Conservation (phyloP, 2,888 invertebrate species). For the Ischnura elegans region DNA sequence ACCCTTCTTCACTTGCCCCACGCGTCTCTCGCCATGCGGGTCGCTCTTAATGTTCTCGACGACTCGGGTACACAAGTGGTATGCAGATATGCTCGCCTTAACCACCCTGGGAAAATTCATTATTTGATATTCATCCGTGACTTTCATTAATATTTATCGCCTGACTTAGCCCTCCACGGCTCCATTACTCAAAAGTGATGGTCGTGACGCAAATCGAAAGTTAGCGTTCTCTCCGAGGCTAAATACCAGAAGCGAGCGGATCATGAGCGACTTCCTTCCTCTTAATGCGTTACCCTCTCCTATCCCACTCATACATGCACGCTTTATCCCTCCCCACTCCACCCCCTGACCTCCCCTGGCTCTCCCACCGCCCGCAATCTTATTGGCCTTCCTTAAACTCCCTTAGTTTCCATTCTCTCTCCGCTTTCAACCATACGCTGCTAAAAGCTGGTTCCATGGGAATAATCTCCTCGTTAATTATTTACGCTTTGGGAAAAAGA, state of each 20-base stretch:
- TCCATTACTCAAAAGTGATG: constrained; percentile 5
- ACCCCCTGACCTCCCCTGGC: neutral
- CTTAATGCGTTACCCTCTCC: neutral
- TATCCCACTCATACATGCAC: too few relatives aligned
- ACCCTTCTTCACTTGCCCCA: neutral
- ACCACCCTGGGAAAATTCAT: constrained; percentile 19
- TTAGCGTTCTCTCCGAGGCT: constrained; percentile 33
- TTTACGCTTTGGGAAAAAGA: constrained; percentile 50
- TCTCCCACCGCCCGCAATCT: constrained; percentile 16
- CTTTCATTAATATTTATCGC: constrained; percentile 52
- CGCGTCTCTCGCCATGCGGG: neutral
- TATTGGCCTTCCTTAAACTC: neutral
- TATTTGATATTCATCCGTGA: constrained; percentile 31
- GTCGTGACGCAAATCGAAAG: constrained; percentile 27
- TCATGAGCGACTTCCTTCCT: constrained; percentile 46
- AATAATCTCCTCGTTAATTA: constrained; percentile 43
- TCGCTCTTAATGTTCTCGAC: neutral
- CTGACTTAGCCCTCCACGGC: neutral
- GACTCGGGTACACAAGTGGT: neutral
- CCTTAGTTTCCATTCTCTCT: neutral
- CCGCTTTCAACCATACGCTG: neutral
- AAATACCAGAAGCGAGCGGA: constrained; percentile 43
- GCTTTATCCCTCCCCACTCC: neutral
- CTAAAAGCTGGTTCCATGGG: constrained; percentile 41
- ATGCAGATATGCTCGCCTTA: neutral